Percentiles rank a stretch among this genome's conserved stretches.
phyloP scores from a whole-genome alignment of 1,140 invertebrate genomes.

The Drosophila albomicans region DNA sequence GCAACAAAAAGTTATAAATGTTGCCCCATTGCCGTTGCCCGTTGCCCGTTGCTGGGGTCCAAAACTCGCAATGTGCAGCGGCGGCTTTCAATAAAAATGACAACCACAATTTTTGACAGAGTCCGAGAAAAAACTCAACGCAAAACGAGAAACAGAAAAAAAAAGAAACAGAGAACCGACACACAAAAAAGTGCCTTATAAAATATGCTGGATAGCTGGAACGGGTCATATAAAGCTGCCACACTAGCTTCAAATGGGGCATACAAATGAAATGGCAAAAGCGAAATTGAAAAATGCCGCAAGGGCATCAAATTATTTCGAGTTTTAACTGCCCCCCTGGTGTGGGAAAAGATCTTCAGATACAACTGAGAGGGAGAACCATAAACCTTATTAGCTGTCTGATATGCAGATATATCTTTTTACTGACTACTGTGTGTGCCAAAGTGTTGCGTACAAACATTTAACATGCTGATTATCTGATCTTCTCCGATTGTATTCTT shows the following conservation, averaged over 20 bases:
- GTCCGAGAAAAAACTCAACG: neutral
- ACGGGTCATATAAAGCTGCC: conserved; percentile 42
- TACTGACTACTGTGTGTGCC: conserved; percentile 35
- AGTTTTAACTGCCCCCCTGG: conserved; percentile 37
- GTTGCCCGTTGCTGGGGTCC: conserved; percentile 9
- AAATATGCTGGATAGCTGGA: conserved; percentile 60
- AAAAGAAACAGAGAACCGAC: conserved; percentile 9
- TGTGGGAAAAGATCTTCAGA: conserved; percentile 55
- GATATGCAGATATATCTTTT: conserved; percentile 14
- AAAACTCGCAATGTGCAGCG: conserved; percentile 36
- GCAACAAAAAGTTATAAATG: conserved; percentile 67
- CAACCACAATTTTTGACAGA: conserved; percentile 68
- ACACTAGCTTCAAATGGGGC: conserved; percentile 21
- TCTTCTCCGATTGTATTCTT: conserved; percentile 27
- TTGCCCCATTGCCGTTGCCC: conserved; percentile 14
- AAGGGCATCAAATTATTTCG: conserved; percentile 51
- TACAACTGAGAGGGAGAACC: conserved; percentile 20
- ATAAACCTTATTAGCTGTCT: conserved; percentile 27
- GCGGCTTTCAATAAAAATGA: conserved; percentile 71
- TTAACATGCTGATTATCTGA: conserved; percentile 24
- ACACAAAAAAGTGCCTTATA: conserved; percentile 36
- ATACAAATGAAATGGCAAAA: conserved; percentile 59
- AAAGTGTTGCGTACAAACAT: conserved; percentile 6
- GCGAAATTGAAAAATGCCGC: conserved; percentile 56
- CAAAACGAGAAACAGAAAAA: conserved; percentile 5